phyloP scores from a whole-genome alignment of 2,888 invertebrate genomes.

The Eilema depressum region DNA sequence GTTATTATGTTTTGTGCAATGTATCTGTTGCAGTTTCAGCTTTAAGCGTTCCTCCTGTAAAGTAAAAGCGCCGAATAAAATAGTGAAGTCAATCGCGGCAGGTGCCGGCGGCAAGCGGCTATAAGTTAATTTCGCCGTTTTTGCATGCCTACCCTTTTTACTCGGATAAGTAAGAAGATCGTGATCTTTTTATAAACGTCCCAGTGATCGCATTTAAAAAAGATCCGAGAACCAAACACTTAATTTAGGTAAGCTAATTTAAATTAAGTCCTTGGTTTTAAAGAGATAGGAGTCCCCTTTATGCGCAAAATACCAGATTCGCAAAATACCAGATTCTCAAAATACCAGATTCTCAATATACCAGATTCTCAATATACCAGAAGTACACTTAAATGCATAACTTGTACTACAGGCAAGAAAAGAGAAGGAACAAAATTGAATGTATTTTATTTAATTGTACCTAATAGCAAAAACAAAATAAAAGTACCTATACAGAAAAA shows the following conservation, averaged over 20 bases:
- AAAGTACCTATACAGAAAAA: no score
- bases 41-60: constrained; percentile 18
- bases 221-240: not conserved
- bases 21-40: constrained; percentile 25
- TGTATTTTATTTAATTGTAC: no score
- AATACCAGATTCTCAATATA: no score
- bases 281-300: not conserved
- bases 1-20: constrained; percentile 35
- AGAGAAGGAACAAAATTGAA: no score
- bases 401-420: no score
- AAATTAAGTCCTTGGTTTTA: not conserved
- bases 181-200: constrained; percentile 9
- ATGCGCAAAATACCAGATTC: no score
- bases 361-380: no score
- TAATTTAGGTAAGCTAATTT: not conserved
- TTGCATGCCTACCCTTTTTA: constrained; percentile 12
- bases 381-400: no score
- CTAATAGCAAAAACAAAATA: no score
- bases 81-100: constrained; percentile 11
- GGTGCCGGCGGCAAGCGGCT: constrained; percentile 8
- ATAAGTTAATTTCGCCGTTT: constrained; percentile 26
- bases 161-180: constrained; percentile 1
- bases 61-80: constrained; percentile 13
- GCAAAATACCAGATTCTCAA: no score
- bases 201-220: not conserved